A percentile compares a stretch with the other conserved stretches of the same genome.
Evolutionary conservation across 2,797 vertebrate genomes (phyloP).

Genomic region (Chelon auratus): DNA sequence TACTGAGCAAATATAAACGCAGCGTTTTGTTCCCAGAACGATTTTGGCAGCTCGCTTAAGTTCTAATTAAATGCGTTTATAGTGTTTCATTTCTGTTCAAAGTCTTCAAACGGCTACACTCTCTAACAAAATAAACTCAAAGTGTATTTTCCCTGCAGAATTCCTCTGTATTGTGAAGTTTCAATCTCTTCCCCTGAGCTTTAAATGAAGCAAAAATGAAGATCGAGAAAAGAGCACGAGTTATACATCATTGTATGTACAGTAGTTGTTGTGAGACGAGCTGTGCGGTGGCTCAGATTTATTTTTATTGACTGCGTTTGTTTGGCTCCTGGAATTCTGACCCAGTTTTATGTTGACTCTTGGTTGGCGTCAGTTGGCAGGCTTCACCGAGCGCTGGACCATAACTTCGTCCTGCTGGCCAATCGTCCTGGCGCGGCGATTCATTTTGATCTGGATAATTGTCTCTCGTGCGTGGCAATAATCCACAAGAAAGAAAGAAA

Average conservation of each 20-base stretch:
- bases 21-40: conserved; percentile 20
- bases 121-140: conserved; percentile 33
- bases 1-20: conserved; percentile 9
- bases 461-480: conserved; percentile 7
- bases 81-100: conserved; percentile 40
- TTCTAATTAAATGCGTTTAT: conserved; percentile 38
- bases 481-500: conserved; percentile 12
- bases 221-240: conserved; percentile 7
- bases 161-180: background rate
- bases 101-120: conserved; percentile 27
- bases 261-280: conserved; percentile 5
- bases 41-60: conserved; percentile 19
- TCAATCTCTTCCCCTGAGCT: conserved; percentile 38
- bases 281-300: background rate
- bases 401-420: conserved; percentile 32
- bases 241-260: background rate
- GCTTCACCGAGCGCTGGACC: conserved; percentile 8
- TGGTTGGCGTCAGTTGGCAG: conserved; percentile 31
- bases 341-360: conserved; percentile 53
- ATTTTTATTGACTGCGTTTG: background rate
- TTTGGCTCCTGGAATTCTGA: conserved; percentile 53
- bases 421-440: conserved; percentile 9
- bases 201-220: conserved; percentile 59
- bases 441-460: conserved; percentile 9
- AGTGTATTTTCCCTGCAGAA: conserved; percentile 27